Conservation (phyloP, 2,113 vertebrate genomes). For the Hippoglossus stenolepis region DNA sequence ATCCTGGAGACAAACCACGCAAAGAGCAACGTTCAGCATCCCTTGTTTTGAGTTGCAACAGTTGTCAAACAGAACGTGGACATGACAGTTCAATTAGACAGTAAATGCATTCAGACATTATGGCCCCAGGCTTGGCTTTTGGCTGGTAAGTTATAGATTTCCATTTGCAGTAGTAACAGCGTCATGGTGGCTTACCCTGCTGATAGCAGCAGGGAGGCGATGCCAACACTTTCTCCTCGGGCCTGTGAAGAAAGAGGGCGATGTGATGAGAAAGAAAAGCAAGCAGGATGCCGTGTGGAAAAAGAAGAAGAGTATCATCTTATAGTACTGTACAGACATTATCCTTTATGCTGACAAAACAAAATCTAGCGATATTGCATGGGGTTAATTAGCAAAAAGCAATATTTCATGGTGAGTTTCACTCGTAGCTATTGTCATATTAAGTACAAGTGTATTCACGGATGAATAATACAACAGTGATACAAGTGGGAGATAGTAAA, state of each 20-base stretch:
- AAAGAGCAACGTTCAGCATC: constrained; percentile 11
- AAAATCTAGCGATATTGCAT: background rate
- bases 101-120: constrained; percentile 17
- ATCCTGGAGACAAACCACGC: constrained; percentile 83
- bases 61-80: constrained; percentile 8
- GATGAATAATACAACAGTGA: constrained; percentile 14
- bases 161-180: constrained; percentile 3
- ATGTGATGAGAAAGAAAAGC: constrained; percentile 30
- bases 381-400: constrained; percentile 6
- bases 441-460: constrained; percentile 16
- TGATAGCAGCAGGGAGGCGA: constrained; percentile 81
- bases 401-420: background rate
- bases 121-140: background rate
- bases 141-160: constrained; percentile 38
- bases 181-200: constrained; percentile 78
- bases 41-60: background rate
- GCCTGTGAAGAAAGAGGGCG: constrained; percentile 81
- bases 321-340: background rate
- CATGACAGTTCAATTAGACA: constrained; percentile 13
- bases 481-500: constrained; percentile 5
- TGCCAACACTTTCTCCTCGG: constrained; percentile 82
- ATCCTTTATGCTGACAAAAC: background rate
- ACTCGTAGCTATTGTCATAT: background rate
- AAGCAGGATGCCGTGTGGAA: constrained; percentile 11
- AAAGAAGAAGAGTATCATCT: background rate